Evolutionary conservation across 2,113 vertebrate species (phyloP).

Genomic region (Micromys minutus): DNA sequence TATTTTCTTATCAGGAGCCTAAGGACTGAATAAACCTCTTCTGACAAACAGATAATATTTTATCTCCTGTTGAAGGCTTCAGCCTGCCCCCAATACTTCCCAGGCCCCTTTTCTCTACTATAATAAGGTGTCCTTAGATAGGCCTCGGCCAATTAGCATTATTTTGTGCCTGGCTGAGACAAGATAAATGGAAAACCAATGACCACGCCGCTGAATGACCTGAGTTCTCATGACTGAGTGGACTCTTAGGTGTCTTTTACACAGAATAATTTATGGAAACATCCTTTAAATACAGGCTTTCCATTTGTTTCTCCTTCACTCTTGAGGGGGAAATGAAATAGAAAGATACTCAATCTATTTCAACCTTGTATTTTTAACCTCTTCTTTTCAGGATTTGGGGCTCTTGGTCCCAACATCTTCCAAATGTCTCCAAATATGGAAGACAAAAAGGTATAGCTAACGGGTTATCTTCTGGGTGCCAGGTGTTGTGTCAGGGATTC

Average conservation of each 20-base stretch:
- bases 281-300: slow-evolving; percentile 80
- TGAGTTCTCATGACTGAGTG: slow-evolving; percentile 76
- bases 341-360: slow-evolving; percentile 71
- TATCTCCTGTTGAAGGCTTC: slow-evolving; percentile 29
- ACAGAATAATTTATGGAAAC: slow-evolving; percentile 79
- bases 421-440: not conserved
- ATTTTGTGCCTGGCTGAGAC: slow-evolving; percentile 67
- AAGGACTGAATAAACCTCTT: slow-evolving; percentile 50
- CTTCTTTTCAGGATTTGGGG: not conserved
- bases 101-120: slow-evolving; percentile 25
- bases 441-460: not conserved
- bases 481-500: not conserved
- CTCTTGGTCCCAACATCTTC: slow-evolving; percentile 49
- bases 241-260: slow-evolving; percentile 81
- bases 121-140: slow-evolving; percentile 63
- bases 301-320: slow-evolving; percentile 79
- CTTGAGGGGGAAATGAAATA: slow-evolving; percentile 78
- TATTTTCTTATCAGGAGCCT: slow-evolving; percentile 32
- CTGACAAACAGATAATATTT: not conserved
- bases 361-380: slow-evolving; percentile 74
- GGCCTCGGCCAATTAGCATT: slow-evolving; percentile 71
- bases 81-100: slow-evolving; percentile 8
- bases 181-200: slow-evolving; percentile 77
- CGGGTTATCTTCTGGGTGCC: not conserved
- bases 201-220: slow-evolving; percentile 71